Conservation (phyloP, 37 sponge, comb jelly and placozoan species). For the Petrosia ficiformis region DNA sequence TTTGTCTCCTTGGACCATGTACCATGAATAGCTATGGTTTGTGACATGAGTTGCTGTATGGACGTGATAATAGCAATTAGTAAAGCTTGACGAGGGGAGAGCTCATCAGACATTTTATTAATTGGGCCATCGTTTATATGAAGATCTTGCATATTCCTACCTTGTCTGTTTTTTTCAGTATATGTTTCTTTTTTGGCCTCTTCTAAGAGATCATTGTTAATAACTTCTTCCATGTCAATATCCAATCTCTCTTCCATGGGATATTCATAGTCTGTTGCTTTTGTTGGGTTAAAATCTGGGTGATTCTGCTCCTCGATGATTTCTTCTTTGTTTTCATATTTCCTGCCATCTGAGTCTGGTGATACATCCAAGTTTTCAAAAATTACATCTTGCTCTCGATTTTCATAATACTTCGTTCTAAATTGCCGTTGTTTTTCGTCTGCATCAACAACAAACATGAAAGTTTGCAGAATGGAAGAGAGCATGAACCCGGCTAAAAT, state of each 20-base stretch:
- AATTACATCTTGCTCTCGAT: too few relatives aligned
- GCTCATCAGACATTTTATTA: constrained; percentile 31
- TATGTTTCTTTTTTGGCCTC: not conserved
- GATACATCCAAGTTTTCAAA: too few relatives aligned
- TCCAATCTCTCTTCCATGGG: not conserved
- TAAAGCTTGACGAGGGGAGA: constrained; percentile 9
- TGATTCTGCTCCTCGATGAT: not conserved
- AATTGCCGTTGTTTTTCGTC: too few relatives aligned
- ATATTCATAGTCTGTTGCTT: not conserved
- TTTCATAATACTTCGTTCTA: too few relatives aligned
- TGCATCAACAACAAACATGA: too few relatives aligned
- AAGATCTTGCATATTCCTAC: constrained; percentile 25
- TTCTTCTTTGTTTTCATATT: not conserved
- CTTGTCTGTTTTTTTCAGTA: constrained; percentile 25
- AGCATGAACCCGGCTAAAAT: constrained; percentile 30
- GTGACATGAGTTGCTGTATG: constrained; percentile 19
- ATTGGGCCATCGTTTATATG: not conserved
- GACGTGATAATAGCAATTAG: constrained; percentile 39
- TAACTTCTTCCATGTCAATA: not conserved
- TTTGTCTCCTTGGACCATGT: constrained; percentile 30
- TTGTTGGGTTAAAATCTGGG: not conserved
- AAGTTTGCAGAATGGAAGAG: constrained; percentile 21
- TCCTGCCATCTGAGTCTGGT: too few relatives aligned
- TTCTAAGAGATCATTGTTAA: not conserved
- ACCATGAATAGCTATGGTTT: constrained; percentile 44